A percentile compares a stretch with the other conserved stretches of the same genome.
Conservation (phyloP, 2,888 invertebrate species). For the Synergus itoensis region DNA sequence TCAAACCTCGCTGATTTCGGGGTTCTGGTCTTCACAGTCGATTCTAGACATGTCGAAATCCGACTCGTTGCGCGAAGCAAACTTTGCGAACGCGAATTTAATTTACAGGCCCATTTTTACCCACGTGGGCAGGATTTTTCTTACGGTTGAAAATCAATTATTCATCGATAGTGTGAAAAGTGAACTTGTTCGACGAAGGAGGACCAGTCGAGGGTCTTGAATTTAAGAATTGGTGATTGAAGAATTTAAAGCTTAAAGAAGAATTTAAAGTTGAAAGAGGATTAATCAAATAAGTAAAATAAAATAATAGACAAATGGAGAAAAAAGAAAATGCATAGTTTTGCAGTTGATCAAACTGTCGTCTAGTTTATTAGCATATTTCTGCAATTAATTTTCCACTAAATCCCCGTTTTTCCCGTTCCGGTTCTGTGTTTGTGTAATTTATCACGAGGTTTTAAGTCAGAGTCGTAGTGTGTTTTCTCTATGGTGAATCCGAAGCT, state of each 20-base stretch:
- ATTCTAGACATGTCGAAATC: slow-evolving; percentile 51
- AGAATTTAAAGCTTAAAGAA: not conserved
- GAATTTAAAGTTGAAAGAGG: not conserved
- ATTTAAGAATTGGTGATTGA: not conserved
- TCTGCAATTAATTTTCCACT: slow-evolving; percentile 12
- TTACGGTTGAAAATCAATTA: not conserved
- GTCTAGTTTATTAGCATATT: slow-evolving; percentile 21
- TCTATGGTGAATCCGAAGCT: slow-evolving; percentile 30
- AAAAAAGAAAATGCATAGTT: not conserved
- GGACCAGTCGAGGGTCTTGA: not conserved
- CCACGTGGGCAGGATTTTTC: not conserved
- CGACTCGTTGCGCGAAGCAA: slow-evolving; percentile 6
- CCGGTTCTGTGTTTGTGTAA: slow-evolving; percentile 15
- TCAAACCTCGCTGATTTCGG: slow-evolving; percentile 22
- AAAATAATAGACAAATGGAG: not conserved
- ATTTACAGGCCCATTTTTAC: not conserved
- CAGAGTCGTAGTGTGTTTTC: slow-evolving; percentile 7
- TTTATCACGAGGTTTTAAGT: slow-evolving; percentile 31
- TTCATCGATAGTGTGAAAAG: not conserved
- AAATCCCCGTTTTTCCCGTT: slow-evolving; percentile 13
- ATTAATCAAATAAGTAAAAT: not conserved
- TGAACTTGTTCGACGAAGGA: not conserved
- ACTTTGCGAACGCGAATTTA: slow-evolving; percentile 3
- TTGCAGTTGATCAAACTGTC: slow-evolving; percentile 18
- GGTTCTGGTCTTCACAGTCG: slow-evolving; percentile 49